Evolutionary conservation across 2,797 vertebrate genomes (phyloP), one percentile per base, ranked within the genome.

Genomic region (Megalops cyprinoides): DNA sequence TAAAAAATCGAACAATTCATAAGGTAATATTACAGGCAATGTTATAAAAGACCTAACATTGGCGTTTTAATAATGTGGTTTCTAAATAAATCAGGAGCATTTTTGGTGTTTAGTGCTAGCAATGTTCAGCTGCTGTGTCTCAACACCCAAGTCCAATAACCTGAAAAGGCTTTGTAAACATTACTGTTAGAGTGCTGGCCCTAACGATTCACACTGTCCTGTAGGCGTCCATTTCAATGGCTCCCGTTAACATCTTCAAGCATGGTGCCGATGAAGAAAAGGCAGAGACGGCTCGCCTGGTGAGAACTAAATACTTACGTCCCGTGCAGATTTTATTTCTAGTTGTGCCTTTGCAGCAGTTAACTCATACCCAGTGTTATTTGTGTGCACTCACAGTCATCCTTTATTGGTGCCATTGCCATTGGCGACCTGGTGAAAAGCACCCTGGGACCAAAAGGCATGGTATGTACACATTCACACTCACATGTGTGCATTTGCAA

Each of bases 401-500:
- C 97, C 28, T 99, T 99, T 85, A 86, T 99, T 20, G 98, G 98
- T 7, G 98, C 98, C 86, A 99, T 99, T 42, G 97, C 98, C 34
- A 97, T 99, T 12, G 98, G 98, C 75, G 98, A 99, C 82, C 91
- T 99, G 85, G 97, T 99, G 87, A 99, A 99, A 90, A 99, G 98
- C 91, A 99, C 98, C 0, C 89, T 99, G 90, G 98, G 98, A 31
- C 98, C 98, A 1, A 99, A 99, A 89, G 98, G 98, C 86, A 99
- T 99, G 98, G 98, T 99, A 93, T 92, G 95, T 51, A 56, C 34
- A n/a, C 34, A 2, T 31, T n/a, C n/a, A n/a, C n/a, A n/a, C n/a
- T n/a, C n/a, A n/a, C n/a, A n/a, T n/a, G n/a, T n/a, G n/a, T n/a
- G n/a, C n/a, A n/a, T n/a, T n/a, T n/a, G n/a, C n/a, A n/a, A n/a